Evolutionary conservation across 2,113 vertebrate genomes (phyloP), one percentile per base, ranked within the genome.

Genomic region (Colossoma macropomum): DNA sequence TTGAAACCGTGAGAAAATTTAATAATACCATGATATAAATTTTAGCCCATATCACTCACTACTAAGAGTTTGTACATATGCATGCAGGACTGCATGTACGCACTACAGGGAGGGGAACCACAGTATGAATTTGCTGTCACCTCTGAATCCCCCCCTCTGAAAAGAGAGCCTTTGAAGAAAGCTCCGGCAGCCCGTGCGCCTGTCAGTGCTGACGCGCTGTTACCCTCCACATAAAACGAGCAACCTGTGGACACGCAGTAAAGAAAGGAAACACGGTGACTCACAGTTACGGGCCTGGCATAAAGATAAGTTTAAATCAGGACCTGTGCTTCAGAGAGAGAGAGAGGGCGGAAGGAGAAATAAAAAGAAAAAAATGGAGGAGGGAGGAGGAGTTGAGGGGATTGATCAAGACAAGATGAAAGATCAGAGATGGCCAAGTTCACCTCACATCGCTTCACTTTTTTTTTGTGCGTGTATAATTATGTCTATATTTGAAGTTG

Each of bases 381-480:
- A 48, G 59, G 25, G 68, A 78, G 45, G 74, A 60, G 32, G 54
- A 9, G 30, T 34, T 21, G 60, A 38, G 27, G 19, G 52, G 60
- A 32, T 81, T 80, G 80, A 83, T 85, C 83, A 79, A 41, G 48
- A 21, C 32, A 19, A 85, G 76, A 83, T 84, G 85, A 77, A 85
- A 78, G 80, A 54, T 73, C n/a, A 70, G 52, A 69, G 77, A 81
- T 68, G 17, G 48, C 50, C 74, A 8, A 17, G 50, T 80, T 84
- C 45, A 65, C 23, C 21, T 54, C 28, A 25, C 19, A 30, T 84
- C 45, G 56, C 17, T 15, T 54, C n/a, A 9, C 12, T 19, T 27
- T 30, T 41, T 15, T 60, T 66, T 59, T 63, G 69, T 62, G 27
- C 30, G 16, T 73, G 17, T 71, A 32, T 82, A 66, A 73, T 73